These are phyloP conservation scores for Dromas ardeola DNA, from an alignment of 2,113 vertebrate genomes.

Conservation along the genomic window DNA sequence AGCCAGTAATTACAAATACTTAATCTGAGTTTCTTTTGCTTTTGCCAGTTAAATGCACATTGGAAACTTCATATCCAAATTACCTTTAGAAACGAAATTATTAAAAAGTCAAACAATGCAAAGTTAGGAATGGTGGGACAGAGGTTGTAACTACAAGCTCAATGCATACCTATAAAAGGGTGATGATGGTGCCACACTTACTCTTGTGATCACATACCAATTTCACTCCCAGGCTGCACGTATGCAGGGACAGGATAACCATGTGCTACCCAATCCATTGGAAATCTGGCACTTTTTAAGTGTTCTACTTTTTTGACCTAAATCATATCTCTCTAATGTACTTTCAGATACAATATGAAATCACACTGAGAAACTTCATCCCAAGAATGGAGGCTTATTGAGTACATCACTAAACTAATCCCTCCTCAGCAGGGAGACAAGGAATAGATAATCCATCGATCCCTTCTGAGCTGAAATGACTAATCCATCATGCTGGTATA, in stretches of 20 bases:
- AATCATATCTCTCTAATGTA: not conserved
- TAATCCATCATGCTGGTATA: not conserved
- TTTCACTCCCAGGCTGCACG: rapidly evolving
- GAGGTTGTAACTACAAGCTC: not conserved
- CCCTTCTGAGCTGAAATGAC: not conserved
- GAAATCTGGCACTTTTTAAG: not conserved
- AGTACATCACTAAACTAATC: not conserved
- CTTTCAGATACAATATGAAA: not conserved
- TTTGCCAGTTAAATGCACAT: not conserved
- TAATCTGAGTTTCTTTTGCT: not conserved
- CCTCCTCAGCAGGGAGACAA: not conserved
- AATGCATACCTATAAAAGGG: not conserved
- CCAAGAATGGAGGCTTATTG: not conserved
- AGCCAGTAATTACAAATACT: not conserved
- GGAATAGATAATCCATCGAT: not conserved
- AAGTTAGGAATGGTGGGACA: not conserved
- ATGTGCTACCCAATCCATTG: not conserved
- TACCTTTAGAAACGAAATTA: not conserved
- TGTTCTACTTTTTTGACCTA: slow-evolving; percentile 8
- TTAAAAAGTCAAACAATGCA: not conserved
- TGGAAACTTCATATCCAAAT: not conserved
- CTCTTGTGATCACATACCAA: not conserved
- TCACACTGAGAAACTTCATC: not conserved
- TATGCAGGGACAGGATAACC: not conserved
- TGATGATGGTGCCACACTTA: not conserved